A percentile compares a stretch with the other conserved stretches of the same genome.
Evolutionary conservation across 2,888 invertebrate genomes (phyloP).

Genomic region (Caenorhabditis sulstoni): DNA sequence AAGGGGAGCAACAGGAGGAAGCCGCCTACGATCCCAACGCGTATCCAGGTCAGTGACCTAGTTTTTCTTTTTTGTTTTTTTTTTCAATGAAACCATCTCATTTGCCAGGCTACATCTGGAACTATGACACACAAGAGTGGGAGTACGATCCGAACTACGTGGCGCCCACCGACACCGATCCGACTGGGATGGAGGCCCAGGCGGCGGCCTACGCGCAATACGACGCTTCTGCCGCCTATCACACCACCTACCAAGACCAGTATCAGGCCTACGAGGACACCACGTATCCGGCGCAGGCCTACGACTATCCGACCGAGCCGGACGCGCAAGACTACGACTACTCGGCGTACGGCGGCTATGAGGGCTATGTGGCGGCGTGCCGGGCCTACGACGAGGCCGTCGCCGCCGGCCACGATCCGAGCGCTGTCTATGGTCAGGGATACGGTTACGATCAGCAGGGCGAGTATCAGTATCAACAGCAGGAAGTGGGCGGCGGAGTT

Average conservation of each 20-base stretch:
- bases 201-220: constrained; percentile 56
- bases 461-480: constrained; percentile 22
- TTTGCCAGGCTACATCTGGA: constrained; percentile 69
- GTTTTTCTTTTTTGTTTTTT: not conserved
- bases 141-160: constrained; percentile 68
- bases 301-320: constrained; percentile 13
- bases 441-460: constrained; percentile 50
- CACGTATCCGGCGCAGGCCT: constrained; percentile 17
- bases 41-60: constrained; percentile 63
- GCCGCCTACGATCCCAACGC: constrained; percentile 62
- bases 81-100: not conserved
- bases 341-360: constrained; percentile 62
- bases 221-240: constrained; percentile 38
- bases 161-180: constrained; percentile 47
- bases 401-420: not conserved
- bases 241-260: constrained; percentile 37
- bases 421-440: constrained; percentile 19
- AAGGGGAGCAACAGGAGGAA: constrained; percentile 15
- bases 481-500: too few relatives aligned
- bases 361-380: constrained; percentile 56
- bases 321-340: constrained; percentile 61
- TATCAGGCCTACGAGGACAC: constrained; percentile 40
- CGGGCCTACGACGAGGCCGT: constrained; percentile 50
- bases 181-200: constrained; percentile 27
- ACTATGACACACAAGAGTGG: constrained; percentile 70